phyloP scores from a whole-genome alignment of 2,888 invertebrate species.

The Boloria euphrosyne region DNA sequence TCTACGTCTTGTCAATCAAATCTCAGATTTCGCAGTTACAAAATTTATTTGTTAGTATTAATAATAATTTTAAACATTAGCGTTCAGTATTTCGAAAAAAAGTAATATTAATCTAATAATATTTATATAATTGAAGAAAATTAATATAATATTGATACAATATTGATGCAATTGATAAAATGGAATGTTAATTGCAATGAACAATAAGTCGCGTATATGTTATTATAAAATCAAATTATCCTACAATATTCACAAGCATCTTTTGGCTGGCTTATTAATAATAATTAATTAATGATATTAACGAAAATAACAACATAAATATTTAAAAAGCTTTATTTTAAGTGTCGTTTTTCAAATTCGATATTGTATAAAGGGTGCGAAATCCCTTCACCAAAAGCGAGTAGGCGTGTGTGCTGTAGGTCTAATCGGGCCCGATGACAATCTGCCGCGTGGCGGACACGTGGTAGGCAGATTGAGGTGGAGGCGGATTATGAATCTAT shows the following conservation, averaged over 20 bases:
- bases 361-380: conserved; percentile 22
- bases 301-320: conserved; percentile 1
- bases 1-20: conserved; percentile 52
- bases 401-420: conserved; percentile 71
- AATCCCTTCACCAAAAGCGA: conserved; percentile 59
- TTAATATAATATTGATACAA: background rate
- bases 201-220: background rate
- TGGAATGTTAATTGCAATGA: background rate
- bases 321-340: conserved; percentile 1
- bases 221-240: background rate
- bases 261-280: background rate
- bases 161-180: background rate
- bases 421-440: conserved; percentile 77
- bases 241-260: background rate
- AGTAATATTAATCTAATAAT: too few species aligned
- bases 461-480: conserved; percentile 47
- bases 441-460: conserved; percentile 63
- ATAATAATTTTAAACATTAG: too few species aligned
- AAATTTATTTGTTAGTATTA: conserved; percentile 31
- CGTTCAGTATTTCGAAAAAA: too few species aligned
- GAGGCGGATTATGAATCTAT: conserved; percentile 14
- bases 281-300: background rate
- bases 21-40: conserved; percentile 54
- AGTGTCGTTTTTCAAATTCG: conserved; percentile 12
- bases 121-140: too few species aligned